Conservation (phyloP, 2,113 vertebrate species). For the Embiotoca jacksoni region DNA sequence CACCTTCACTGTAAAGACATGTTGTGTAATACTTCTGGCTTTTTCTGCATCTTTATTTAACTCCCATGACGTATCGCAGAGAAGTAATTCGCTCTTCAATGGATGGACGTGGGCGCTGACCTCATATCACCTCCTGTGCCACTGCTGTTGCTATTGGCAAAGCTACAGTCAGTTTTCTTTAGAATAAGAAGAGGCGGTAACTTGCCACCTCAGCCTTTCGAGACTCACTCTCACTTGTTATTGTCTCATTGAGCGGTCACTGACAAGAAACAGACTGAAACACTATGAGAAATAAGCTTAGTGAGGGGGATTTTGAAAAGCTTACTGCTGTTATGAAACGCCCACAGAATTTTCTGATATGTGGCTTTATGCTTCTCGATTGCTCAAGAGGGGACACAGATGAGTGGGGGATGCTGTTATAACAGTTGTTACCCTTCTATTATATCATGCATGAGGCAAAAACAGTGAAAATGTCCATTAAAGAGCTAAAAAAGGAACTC, state of each 20-base stretch:
- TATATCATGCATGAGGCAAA: background rate
- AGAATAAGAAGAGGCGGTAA: background rate
- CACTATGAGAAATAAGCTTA: conserved; percentile 14
- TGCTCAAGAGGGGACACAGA: background rate
- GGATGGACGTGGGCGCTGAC: background rate
- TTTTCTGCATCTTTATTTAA: too few species aligned
- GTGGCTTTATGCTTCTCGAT: background rate
- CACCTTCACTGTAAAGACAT: too few species aligned
- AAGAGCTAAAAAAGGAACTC: background rate
- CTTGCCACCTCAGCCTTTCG: background rate
- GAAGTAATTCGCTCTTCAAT: background rate
- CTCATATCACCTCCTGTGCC: background rate
- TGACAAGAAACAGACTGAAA: conserved; percentile 8
- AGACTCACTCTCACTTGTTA: background rate
- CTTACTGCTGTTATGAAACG: conserved; percentile 23
- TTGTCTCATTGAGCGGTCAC: conserved; percentile 4
- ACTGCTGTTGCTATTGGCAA: background rate
- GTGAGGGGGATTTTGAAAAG: conserved; percentile 24
- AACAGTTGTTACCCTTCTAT: background rate
- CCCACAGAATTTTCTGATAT: conserved; percentile 18
- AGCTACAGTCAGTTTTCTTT: background rate
- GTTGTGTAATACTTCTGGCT: too few species aligned
- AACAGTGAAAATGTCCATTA: background rate
- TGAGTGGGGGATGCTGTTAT: background rate
- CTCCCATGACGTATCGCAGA: too few species aligned